phyloP scores from a whole-genome alignment of 2,113 vertebrate species.

The Macrotus californicus region DNA sequence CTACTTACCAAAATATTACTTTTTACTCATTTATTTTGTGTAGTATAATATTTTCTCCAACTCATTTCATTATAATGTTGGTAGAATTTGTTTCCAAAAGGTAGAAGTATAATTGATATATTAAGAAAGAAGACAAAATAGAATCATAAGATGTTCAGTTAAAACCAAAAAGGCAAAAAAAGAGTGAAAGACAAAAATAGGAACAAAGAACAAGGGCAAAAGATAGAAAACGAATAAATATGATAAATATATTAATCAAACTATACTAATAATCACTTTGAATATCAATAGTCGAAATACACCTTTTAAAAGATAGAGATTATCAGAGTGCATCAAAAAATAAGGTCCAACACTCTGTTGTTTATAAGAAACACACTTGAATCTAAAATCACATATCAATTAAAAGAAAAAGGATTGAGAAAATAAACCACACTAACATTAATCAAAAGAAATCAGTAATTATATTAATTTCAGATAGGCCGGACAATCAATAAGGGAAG shows the following conservation, averaged over 20 bases:
- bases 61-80: not conserved
- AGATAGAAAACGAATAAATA: not conserved
- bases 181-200: not conserved
- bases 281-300: not conserved
- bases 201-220: not conserved
- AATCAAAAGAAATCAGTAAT: not conserved
- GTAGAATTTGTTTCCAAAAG: not conserved
- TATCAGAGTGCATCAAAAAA: not conserved
- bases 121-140: not conserved
- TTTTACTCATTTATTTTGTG: not conserved
- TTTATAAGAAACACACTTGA: not conserved
- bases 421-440: not conserved
- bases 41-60: not conserved
- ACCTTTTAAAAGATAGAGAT: not conserved
- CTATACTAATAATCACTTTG: not conserved
- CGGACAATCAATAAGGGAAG: not conserved
- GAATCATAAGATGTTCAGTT: not conserved
- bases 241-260: not conserved
- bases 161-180: not conserved
- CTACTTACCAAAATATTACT: not conserved
- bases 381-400: not conserved
- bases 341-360: not conserved
- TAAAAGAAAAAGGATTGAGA: not conserved
- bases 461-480: not conserved
- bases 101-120: not conserved